Conservation (phyloP, 2,113 vertebrate genomes). For the Hyaena hyaena region DNA sequence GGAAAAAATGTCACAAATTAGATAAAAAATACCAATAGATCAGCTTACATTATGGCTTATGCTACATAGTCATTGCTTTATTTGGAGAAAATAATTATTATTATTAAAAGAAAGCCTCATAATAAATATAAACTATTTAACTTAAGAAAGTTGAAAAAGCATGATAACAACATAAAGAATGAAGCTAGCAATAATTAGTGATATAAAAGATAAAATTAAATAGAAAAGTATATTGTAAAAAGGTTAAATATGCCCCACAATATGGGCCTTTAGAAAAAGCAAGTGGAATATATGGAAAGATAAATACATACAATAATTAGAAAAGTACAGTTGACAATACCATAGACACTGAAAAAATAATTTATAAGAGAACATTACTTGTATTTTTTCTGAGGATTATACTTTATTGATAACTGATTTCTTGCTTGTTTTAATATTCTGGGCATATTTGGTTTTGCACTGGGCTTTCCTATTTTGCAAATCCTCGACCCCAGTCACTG, state of each 20-base stretch:
- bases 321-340: neutral
- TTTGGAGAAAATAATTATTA: slow-evolving; percentile 43
- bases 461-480: neutral
- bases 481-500: neutral
- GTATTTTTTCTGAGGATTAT: neutral
- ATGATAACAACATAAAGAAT: neutral
- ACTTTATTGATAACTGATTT: slow-evolving; percentile 22
- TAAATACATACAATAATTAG: neutral
- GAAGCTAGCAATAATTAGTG: neutral
- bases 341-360: neutral
- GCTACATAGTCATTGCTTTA: neutral
- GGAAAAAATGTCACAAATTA: slow-evolving; percentile 2
- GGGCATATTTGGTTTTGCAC: slow-evolving; percentile 3
- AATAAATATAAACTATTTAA: slow-evolving; percentile 15
- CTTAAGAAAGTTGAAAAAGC: neutral
- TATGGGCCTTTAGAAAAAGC: neutral
- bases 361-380: neutral
- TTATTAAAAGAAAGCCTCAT: neutral
- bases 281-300: slow-evolving; percentile 13
- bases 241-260: neutral
- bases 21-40: slow-evolving; percentile 5
- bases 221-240: neutral
- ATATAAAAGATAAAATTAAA: neutral
- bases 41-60: neutral
- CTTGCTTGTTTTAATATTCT: slow-evolving; percentile 12